phyloP scores from a whole-genome alignment of 2,797 vertebrate species.

The Emys orbicularis region DNA sequence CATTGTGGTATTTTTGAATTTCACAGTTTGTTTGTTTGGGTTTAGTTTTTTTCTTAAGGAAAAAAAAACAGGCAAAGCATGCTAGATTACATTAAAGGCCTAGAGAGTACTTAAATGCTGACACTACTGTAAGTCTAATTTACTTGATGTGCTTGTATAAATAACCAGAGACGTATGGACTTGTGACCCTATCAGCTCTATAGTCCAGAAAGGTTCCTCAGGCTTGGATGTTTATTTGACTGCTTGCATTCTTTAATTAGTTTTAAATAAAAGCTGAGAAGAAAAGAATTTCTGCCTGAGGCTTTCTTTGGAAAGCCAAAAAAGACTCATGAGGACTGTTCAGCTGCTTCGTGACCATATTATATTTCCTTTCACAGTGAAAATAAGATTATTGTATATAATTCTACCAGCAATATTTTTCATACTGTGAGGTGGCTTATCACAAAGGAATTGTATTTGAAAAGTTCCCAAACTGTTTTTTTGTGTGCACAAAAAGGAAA shows the following conservation, averaged over 20 bases:
- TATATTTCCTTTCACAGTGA: neutral
- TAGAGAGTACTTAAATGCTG: neutral
- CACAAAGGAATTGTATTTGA: neutral
- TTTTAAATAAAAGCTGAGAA: neutral
- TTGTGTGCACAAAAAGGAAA: neutral
- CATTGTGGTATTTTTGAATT: neutral
- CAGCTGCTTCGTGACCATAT: neutral
- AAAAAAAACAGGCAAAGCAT: neutral
- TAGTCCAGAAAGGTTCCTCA: neutral
- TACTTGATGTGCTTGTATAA: neutral
- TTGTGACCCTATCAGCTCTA: neutral
- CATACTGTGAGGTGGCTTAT: neutral
- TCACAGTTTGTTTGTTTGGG: neutral
- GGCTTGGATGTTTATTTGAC: neutral
- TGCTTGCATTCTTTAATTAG: neutral
- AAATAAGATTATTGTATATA: conserved; percentile 23
- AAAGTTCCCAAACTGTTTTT: neutral
- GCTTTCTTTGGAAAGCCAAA: neutral
- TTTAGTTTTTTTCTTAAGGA: neutral
- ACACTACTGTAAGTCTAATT: neutral
- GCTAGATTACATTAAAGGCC: neutral
- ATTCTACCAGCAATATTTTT: conserved; percentile 3
- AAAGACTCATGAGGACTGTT: neutral
- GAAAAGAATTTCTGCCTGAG: neutral
- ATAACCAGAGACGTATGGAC: neutral